Evolutionary conservation across 2,888 invertebrate species (phyloP), one percentile per base, ranked within the genome.

Genomic region (Copidosoma aretas): DNA sequence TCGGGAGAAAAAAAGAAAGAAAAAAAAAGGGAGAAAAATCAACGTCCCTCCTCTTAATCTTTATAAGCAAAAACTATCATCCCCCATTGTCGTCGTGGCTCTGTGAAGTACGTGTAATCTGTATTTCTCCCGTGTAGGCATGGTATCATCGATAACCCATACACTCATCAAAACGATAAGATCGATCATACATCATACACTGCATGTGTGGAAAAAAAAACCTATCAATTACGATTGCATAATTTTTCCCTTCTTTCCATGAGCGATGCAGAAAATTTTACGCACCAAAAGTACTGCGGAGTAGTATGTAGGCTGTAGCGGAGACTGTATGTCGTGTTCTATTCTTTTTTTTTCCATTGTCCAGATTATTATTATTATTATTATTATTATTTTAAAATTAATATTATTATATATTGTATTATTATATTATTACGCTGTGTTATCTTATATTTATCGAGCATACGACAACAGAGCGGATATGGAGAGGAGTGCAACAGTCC

Each of bases 331-430:
- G 15, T 12, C 43, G 43, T 17, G 43, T 46, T 46, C 21, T 53
- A 53, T 53, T 19, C 15, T 22, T 53, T n/a, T 19, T 22, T 22
- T 14, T 68, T 65, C 25, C 21, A 58, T 68, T 64, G 39, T 32
- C 53, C 67, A 56, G 46, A 57, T 58, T 67, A 68, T 67, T 66
- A 64, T 64, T 46, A 60, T 61, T 67, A 64, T 56, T 43, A 54
- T 43, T 64, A 54, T 64, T 63, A 67, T 60, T 60, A 65, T 59
- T 32, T 49, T 53, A 51, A 32, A 59, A 46, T 19, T 43, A 22
- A 65, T 46, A 68, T 68, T 65, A 39, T 64, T 65, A 59, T 63
- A 59, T 41, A 66, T 46, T 62, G 61, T 65, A 49, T 70, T 15
- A 22, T 60, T 22, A 49, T 46, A 46, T 69, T 63, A 39, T 64